Base-by-base conservation (phyloP, 2,113 vertebrate genomes). In the Bubo bubo region DNA sequence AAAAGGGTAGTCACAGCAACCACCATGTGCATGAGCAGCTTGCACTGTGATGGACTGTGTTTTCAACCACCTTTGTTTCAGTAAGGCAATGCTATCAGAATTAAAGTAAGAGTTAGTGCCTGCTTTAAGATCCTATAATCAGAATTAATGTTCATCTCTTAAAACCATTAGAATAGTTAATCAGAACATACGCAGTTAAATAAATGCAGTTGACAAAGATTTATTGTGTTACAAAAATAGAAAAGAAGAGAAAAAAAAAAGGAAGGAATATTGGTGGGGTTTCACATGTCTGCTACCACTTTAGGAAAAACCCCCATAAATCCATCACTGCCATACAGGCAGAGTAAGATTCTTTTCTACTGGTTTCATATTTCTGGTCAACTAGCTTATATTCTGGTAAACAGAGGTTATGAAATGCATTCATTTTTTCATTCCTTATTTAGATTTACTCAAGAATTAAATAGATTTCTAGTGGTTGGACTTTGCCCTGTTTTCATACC, bases 141-240 rank as follows among this genome's bases (percentile, higher is more conserved):
- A 93, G 30, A 95, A 97, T 95, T 81, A 95, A 97, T 96, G 80
- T 95, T 79, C 39, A 50, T 85, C 79, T 75, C 76, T 72, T 84
- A 72, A 83, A 95, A 26, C 28, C 27, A 9, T 82, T 60, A 62
- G 83, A 23, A 23, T 45, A 74, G 80, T 86, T 89, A 93, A 94
- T 93, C 76, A 81, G 94, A 81, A 85, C 58, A 45, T 6, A 52
- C 0, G 2, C 21, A 76, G 64, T 87, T 88, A 87, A 86, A 84
- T 43, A 75, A 75, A 82, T 7, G 52, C 6, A 3, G 8, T 9
- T 34, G 70, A 21, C 28, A 39, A 76, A 72, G 91, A 95, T 82
- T 79, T 85, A 85, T 39, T 21, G 43, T 8, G 26, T 13, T 85
- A 37, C 60, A 28, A 79, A 91, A 90, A 84, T 28, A 79, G 59